Evolutionary conservation across 2,113 vertebrate genomes (phyloP).

Genomic region (Guaruba guarouba): DNA sequence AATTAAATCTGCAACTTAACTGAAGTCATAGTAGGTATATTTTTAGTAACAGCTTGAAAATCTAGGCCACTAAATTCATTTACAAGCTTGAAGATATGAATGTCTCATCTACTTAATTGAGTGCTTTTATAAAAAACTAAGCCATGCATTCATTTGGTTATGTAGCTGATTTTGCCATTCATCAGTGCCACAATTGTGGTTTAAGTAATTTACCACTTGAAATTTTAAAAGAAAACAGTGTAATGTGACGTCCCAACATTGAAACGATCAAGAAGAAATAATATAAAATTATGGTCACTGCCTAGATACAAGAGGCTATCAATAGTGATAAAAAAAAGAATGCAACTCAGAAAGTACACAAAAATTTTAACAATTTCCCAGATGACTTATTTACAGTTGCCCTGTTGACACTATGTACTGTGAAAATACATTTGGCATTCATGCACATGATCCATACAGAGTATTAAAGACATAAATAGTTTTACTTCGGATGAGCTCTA

Average conservation of each 20-base stretch:
- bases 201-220: constrained; percentile 4
- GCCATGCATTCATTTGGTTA: neutral
- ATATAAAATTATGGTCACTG: neutral
- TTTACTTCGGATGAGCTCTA: neutral
- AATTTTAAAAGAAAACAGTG: neutral
- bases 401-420: neutral
- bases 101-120: constrained; percentile 20
- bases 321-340: neutral
- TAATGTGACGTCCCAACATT: neutral
- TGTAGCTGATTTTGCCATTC: constrained; percentile 16
- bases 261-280: neutral
- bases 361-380: neutral
- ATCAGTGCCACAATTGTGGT: neutral
- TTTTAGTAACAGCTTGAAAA: constrained; percentile 8
- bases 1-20: neutral
- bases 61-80: constrained; percentile 16
- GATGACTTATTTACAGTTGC: neutral
- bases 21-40: neutral
- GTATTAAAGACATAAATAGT: neutral
- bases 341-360: neutral
- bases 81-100: constrained; percentile 25
- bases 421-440: neutral
- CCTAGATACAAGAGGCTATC: neutral
- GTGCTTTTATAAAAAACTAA: neutral
- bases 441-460: rapidly evolving